Base-by-base conservation (phyloP, 1,140 invertebrate genomes). In the Trichonephila clavata region DNA sequence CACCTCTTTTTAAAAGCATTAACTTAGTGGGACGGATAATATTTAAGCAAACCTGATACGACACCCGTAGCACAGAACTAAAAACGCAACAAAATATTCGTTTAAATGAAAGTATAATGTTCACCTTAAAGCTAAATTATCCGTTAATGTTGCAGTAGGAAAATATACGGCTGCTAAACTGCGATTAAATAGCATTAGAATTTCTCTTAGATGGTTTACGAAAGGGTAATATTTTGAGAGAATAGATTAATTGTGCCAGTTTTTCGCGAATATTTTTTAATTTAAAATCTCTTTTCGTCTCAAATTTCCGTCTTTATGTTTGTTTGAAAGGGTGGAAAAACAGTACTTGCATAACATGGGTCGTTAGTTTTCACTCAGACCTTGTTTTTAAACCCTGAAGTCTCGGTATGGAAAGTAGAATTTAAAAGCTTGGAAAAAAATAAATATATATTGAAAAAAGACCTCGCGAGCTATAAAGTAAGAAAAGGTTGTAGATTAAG, bases 21-120 rank as follows among this genome's bases (percentile, higher is more conserved):
- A 86, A 63, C 59, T 86, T 27, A 32, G 84, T 27, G 57, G 39
- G 63, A 63, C 16, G 84, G 84, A 61, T 60, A 60, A 61, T 61
- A 61, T 86, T 86, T 65, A 61, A 86, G 10, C 18, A 86, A 86
- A 86, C 60, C 32, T 18, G 59, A 86, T 24, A 32, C 84, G 50
- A 86, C 84, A 86, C 8, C 84, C 60, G 57, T 32, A 63, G n/a
- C 59, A 65, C 6, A 63, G 43, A 14, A 39, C 63, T 61, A 86
- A 86, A 61, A 86, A 60, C 84, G 59, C 10, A 32, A 86, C 84
- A 59, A 63, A 84, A 61, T 27, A 39, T 24, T 63, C 84, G 18
- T 63, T 86, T 86, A 86, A 86, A 86, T 61, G 60, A 86, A 50
- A 60, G 84, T 59, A 86, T 86, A 86, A 86, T 86, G 84, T 86